Evolutionary conservation across 2,113 vertebrate genomes (phyloP).

Genomic region (Cyprinodon variegatus): DNA sequence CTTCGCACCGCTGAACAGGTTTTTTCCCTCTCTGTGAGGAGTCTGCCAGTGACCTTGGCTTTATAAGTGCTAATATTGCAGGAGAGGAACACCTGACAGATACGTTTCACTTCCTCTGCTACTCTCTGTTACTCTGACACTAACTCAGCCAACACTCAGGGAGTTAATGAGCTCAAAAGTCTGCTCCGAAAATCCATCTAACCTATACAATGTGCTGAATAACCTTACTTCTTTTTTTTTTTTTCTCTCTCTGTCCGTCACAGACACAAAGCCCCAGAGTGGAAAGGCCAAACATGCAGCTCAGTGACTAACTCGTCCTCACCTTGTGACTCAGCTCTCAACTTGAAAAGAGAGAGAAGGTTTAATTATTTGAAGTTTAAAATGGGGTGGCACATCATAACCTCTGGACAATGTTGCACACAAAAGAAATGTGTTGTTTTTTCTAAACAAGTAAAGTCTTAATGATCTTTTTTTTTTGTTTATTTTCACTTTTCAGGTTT

Average conservation of each 20-base stretch:
- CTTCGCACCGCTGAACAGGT: constrained; percentile 34
- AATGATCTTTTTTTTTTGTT: neutral
- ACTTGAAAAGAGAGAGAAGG: constrained; percentile 56
- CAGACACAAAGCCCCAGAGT: constrained; percentile 32
- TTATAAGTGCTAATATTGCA: constrained; percentile 72
- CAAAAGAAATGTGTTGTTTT: constrained; percentile 21
- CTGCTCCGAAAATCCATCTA: constrained; percentile 45
- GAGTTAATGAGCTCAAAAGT: constrained; percentile 68
- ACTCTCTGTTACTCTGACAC: constrained; percentile 57
- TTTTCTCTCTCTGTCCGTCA: constrained; percentile 37
- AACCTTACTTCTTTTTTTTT: constrained; percentile 27
- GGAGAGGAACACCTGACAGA: constrained; percentile 78
- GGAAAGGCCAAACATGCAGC: constrained; percentile 71
- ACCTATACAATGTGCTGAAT: constrained; percentile 45
- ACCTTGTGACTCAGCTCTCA: constrained; percentile 60
- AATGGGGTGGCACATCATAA: constrained; percentile 30
- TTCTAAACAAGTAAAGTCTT: constrained; percentile 4
- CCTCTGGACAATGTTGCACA: constrained; percentile 16
- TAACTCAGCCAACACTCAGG: constrained; percentile 46
- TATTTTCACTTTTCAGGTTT: neutral
- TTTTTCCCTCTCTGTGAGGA: constrained; percentile 15
- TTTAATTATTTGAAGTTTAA: constrained; percentile 63
- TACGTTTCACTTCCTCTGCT: constrained; percentile 80
- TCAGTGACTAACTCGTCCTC: constrained; percentile 47
- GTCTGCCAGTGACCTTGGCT: constrained; percentile 73